Evolutionary conservation across 2,888 invertebrate species (phyloP).

Genomic region (Asteroscopus sphinx): DNA sequence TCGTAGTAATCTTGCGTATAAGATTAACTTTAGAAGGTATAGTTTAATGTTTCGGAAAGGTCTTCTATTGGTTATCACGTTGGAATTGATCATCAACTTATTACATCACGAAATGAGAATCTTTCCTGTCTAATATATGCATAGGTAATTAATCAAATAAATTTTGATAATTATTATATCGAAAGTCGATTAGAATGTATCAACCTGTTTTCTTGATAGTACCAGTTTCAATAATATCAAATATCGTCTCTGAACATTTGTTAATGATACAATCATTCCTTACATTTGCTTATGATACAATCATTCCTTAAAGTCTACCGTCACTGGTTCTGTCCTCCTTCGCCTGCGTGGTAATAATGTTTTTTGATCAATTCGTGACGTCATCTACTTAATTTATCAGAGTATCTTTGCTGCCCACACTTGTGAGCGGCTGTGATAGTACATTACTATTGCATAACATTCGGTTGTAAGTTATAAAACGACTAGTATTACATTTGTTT

Average conservation of each 20-base stretch:
- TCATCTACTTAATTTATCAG: slow-evolving; percentile 43
- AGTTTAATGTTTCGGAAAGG: slow-evolving; percentile 60
- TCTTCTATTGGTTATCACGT: slow-evolving; percentile 39
- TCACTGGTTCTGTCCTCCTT: slow-evolving; percentile 13
- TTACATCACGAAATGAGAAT: slow-evolving; percentile 30
- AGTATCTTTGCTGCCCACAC: slow-evolving; percentile 59
- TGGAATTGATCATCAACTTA: slow-evolving; percentile 51
- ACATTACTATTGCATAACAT: slow-evolving; percentile 69
- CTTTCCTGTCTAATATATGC: background rate
- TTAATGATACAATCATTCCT: too few species aligned
- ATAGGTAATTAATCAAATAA: background rate
- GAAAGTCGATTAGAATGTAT: slow-evolving; percentile 2
- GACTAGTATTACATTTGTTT: slow-evolving; percentile 74
- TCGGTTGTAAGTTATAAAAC: slow-evolving; percentile 67
- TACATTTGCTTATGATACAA: too few species aligned
- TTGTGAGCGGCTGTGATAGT: slow-evolving; percentile 65
- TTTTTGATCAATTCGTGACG: slow-evolving; percentile 50
- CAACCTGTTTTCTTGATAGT: slow-evolving; percentile 20
- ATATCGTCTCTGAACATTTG: background rate
- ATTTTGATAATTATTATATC: background rate
- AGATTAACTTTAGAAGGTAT: slow-evolving; percentile 86
- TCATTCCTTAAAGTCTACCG: background rate
- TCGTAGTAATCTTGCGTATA: slow-evolving; percentile 83
- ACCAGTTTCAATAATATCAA: slow-evolving; percentile 17
- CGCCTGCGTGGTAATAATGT: slow-evolving; percentile 37